These are phyloP conservation scores for Mustela nigripes DNA, from an alignment of 2,113 vertebrate species.

Conservation along the genomic window DNA sequence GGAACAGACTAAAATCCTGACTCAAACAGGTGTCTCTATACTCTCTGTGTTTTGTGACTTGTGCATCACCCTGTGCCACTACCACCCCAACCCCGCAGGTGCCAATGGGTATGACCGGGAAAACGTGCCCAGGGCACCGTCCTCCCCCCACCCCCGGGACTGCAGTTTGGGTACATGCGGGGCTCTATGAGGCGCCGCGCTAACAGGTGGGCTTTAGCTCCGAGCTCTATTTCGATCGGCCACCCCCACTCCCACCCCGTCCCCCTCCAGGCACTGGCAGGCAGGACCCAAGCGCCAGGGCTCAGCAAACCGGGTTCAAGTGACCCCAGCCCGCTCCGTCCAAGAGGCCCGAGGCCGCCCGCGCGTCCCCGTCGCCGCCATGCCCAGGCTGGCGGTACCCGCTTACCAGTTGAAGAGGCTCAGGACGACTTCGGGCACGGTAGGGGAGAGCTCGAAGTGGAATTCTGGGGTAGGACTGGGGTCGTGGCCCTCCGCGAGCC, in stretches of 20 bases:
- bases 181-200: neutral
- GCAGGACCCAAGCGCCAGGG: neutral
- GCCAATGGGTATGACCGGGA: neutral
- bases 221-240: neutral
- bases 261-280: neutral
- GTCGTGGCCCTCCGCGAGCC: slow-evolving; percentile 66
- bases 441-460: slow-evolving; percentile 30
- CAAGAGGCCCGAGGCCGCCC: neutral
- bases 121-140: slow-evolving; percentile 56
- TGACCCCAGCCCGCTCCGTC: neutral
- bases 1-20: slow-evolving; percentile 24
- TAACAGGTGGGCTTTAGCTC: slow-evolving; percentile 58
- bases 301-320: neutral
- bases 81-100: neutral
- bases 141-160: neutral
- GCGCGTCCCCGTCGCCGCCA: neutral
- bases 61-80: neutral
- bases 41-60: slow-evolving; percentile 33
- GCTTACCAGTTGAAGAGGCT: slow-evolving; percentile 77
- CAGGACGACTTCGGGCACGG: slow-evolving; percentile 53
- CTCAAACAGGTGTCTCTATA: slow-evolving; percentile 78
- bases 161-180: neutral
- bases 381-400: neutral
- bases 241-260: neutral
- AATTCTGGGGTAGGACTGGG: neutral